phyloP scores from a whole-genome alignment of 2,888 invertebrate genomes.

The Eupelmus urozonus region DNA sequence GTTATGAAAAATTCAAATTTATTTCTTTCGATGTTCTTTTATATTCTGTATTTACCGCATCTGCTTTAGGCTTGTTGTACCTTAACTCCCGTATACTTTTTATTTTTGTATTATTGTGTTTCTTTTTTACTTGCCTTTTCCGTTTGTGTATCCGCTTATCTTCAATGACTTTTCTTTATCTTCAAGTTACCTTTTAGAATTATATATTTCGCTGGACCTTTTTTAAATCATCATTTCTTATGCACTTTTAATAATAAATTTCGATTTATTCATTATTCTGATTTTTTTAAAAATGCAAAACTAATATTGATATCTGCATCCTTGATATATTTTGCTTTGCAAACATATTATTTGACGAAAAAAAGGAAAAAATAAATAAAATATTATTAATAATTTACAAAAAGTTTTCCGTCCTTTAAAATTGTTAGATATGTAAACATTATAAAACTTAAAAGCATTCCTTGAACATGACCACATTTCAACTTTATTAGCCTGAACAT shows the following conservation, averaged over 20 bases:
- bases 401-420: too few relatives aligned
- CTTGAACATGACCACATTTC: too few relatives aligned
- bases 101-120: background rate
- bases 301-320: too few relatives aligned
- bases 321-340: too few relatives aligned
- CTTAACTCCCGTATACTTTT: conserved; percentile 2
- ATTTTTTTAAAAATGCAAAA: too few relatives aligned
- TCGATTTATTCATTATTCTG: too few relatives aligned
- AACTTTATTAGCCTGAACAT: background rate
- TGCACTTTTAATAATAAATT: background rate
- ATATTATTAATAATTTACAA: too few relatives aligned
- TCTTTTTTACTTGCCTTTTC: conserved; percentile 10
- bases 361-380: too few relatives aligned
- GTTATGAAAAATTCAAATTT: too few relatives aligned
- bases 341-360: too few relatives aligned
- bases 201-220: conserved; percentile 28
- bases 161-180: background rate
- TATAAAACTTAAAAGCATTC: too few relatives aligned
- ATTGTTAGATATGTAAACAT: too few relatives aligned
- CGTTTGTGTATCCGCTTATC: conserved; percentile 31
- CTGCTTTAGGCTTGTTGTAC: background rate
- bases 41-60: background rate
- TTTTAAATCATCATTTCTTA: conserved; percentile 6
- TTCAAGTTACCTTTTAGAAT: conserved; percentile 23
- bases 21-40: background rate